Percentiles rank a stretch among this genome's conserved stretches.
Evolutionary conservation across 2,113 vertebrate genomes (phyloP).

Genomic region (Montifringilla adamsi): DNA sequence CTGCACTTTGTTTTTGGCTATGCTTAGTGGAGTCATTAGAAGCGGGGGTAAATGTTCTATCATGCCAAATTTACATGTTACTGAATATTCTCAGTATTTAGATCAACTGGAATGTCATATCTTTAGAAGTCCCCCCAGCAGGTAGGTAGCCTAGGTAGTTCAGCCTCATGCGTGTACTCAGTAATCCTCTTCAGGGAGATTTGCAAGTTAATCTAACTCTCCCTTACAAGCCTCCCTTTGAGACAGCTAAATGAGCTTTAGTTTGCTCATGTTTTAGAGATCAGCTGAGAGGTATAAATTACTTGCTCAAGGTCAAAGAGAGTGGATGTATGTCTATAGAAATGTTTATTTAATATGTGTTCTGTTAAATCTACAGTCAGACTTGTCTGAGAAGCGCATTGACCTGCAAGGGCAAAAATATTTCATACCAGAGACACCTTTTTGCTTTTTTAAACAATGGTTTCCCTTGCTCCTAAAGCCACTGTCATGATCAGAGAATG

Average conservation of each 20-base stretch:
- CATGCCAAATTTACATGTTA: neutral
- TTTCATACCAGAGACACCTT: neutral
- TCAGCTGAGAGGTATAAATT: neutral
- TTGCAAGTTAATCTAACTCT: conserved; percentile 41
- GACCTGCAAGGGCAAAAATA: neutral
- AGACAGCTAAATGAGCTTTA: conserved; percentile 39
- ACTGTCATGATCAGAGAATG: neutral
- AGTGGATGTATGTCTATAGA: neutral
- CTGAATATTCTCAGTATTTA: neutral
- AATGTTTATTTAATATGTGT: neutral
- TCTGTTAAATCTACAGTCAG: neutral
- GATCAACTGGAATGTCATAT: neutral
- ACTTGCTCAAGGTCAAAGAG: conserved; percentile 21
- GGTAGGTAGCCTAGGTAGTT: neutral
- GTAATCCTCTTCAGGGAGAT: conserved; percentile 19
- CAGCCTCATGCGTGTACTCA: neutral
- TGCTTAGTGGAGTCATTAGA: neutral
- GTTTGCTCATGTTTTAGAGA: neutral
- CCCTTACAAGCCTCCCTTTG: conserved; percentile 14
- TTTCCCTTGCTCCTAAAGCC: neutral
- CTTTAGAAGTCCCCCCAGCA: neutral
- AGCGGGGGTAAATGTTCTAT: neutral
- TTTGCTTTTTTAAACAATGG: neutral
- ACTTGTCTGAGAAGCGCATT: neutral
- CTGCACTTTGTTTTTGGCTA: neutral